Evolutionary conservation across 2,113 vertebrate genomes (phyloP).

Genomic region (Hystrix brachyura): DNA sequence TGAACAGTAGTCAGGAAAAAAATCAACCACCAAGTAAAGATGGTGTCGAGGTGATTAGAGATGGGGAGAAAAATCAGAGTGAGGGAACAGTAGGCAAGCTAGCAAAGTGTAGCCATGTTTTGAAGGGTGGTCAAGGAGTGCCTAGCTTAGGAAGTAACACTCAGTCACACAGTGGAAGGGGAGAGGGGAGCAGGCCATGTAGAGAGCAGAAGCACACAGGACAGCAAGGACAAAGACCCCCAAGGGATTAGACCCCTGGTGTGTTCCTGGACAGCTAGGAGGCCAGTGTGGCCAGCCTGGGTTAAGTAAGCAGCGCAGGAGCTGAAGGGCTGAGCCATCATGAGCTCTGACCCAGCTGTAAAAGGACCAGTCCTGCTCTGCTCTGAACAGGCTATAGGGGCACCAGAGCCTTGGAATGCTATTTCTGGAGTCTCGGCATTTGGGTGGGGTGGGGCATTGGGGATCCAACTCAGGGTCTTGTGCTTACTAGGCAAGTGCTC

Average conservation of each 20-base stretch:
- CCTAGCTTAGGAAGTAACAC: conserved; percentile 4
- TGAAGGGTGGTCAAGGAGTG: neutral
- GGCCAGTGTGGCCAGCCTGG: neutral
- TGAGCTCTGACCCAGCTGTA: neutral
- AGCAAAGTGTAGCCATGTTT: neutral
- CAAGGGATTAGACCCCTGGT: neutral
- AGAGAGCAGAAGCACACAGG: neutral
- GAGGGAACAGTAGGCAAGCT: neutral
- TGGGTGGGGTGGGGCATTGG: too few relatives aligned
- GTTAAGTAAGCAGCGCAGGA: neutral
- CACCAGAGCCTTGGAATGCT: conserved; percentile 14
- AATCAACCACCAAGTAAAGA: neutral
- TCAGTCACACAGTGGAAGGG: neutral
- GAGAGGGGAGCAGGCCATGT: neutral
- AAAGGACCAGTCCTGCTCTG: neutral
- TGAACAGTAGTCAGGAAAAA: neutral
- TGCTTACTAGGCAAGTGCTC: too few relatives aligned
- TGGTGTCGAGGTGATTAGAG: neutral
- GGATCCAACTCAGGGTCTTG: too few relatives aligned
- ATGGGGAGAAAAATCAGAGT: neutral
- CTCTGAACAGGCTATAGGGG: conserved; percentile 45
- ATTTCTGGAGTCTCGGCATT: neutral
- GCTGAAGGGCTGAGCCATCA: neutral
- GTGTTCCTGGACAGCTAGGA: neutral
- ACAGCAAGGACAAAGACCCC: neutral